A percentile compares a stretch with the other conserved stretches of the same genome.
These are phyloP conservation scores for Eulemur albifrons DNA, from an alignment of 2,797 vertebrate genomes.

Conservation along the genomic window DNA sequence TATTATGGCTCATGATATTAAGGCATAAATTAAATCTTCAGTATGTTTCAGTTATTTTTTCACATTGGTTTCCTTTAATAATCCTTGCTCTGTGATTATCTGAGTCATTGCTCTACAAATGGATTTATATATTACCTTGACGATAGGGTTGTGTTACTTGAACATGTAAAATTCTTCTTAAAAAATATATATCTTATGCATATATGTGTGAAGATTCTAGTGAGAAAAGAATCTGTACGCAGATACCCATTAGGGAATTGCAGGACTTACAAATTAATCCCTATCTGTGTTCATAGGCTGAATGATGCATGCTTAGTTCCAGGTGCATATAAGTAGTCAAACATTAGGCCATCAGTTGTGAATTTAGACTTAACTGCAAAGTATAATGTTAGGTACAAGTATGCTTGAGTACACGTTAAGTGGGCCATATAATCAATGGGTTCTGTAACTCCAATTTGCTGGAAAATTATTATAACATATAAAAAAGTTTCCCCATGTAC, in stretches of 20 bases:
- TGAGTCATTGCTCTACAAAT: conserved; percentile 55
- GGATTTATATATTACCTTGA: conserved; percentile 36
- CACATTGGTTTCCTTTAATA: not conserved
- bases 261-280: not conserved
- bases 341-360: fast-evolving
- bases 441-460: not conserved
- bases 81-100: conserved; percentile 20
- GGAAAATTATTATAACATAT: not conserved
- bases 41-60: not conserved
- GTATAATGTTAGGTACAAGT: not conserved
- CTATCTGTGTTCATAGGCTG: not conserved
- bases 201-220: not conserved
- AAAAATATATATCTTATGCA: not conserved
- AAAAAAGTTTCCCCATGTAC: not conserved
- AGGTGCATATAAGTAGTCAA: not conserved
- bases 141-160: not conserved
- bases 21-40: conserved; percentile 26
- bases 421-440: not conserved
- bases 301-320: not conserved
- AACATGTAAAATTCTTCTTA: not conserved
- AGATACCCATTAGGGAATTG: not conserved
- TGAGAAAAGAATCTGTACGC: not conserved
- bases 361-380: not conserved
- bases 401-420: not conserved
- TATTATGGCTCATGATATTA: not conserved